Conservation (phyloP, 1,140 invertebrate genomes). For the Tetragnatha versicolor region DNA sequence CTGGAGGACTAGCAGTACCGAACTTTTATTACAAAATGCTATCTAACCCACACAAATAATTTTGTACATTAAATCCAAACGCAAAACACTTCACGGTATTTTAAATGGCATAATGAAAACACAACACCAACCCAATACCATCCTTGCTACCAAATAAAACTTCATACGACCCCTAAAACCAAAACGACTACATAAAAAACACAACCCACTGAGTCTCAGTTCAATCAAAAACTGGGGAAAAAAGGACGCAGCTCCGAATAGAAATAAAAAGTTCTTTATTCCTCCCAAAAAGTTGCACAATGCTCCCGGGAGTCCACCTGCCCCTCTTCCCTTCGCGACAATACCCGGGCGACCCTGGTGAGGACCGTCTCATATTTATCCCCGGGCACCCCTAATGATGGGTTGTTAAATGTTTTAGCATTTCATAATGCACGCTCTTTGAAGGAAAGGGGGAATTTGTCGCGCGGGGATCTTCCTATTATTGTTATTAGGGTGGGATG, state of each 20-base stretch:
- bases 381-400: constrained; percentile 20
- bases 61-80: no score
- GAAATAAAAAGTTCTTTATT: background rate
- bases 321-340: background rate
- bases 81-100: no score
- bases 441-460: background rate
- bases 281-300: background rate
- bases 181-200: background rate
- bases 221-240: no score
- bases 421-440: background rate
- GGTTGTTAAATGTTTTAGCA: constrained; percentile 37
- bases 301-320: background rate
- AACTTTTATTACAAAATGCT: no score
- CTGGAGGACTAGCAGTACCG: no score
- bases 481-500: background rate
- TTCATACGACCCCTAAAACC: background rate
- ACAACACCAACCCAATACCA: no score
- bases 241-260: no score
- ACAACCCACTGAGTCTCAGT: no score
- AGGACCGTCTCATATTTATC: background rate
- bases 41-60: no score
- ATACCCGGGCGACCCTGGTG: background rate
- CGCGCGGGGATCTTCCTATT: background rate
- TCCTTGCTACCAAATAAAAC: background rate
- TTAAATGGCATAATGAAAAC: no score